A percentile compares a stretch with the other conserved stretches of the same genome.
Conservation (phyloP, 2,888 invertebrate genomes). For the Aspidiotus rigidus region DNA sequence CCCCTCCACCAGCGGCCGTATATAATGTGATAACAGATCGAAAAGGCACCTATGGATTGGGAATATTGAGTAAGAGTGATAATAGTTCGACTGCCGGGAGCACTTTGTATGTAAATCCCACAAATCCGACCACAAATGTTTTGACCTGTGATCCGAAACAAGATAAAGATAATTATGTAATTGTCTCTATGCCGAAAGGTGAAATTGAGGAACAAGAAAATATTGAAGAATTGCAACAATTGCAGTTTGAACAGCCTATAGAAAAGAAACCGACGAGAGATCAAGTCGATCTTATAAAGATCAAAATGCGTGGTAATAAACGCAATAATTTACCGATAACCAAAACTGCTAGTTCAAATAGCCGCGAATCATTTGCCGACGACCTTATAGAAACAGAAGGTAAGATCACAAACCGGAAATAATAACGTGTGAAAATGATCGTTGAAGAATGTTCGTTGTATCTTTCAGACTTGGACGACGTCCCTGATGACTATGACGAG, state of each 20-base stretch:
- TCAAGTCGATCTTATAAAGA: slow-evolving; percentile 11
- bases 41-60: slow-evolving; percentile 36
- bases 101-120: slow-evolving; percentile 36
- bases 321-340: neutral
- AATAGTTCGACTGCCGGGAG: slow-evolving; percentile 34
- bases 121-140: slow-evolving; percentile 35
- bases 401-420: neutral
- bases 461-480: slow-evolving; percentile 18
- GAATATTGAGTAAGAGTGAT: slow-evolving; percentile 35
- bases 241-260: slow-evolving; percentile 10
- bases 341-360: slow-evolving; percentile 7
- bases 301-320: neutral
- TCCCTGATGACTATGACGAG: slow-evolving; percentile 16
- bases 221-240: slow-evolving; percentile 23
- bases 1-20: slow-evolving; percentile 33
- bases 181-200: slow-evolving; percentile 30
- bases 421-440: too few relatives aligned
- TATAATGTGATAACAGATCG: slow-evolving; percentile 36
- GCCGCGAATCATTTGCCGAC: slow-evolving; percentile 14
- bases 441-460: neutral
- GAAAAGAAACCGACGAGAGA: slow-evolving; percentile 8
- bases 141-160: slow-evolving; percentile 33
- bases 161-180: slow-evolving; percentile 32
- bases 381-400: slow-evolving; percentile 32
- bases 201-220: slow-evolving; percentile 14